Base-by-base conservation (phyloP, 1,140 invertebrate species). In the Lanistes nyassanus region DNA sequence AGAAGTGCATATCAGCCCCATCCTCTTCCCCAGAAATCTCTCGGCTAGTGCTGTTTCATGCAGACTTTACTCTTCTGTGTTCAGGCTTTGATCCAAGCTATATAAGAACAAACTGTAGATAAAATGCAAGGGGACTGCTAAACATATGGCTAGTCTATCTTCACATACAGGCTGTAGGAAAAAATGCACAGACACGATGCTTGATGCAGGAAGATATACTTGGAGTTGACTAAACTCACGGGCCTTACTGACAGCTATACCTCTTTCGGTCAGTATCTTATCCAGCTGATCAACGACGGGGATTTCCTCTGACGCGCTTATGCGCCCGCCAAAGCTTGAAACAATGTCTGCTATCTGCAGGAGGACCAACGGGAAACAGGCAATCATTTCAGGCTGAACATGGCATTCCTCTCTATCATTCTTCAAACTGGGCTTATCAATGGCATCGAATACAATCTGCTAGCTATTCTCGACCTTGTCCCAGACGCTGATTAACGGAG, bases 331-430 rank as follows among this genome's bases (percentile, higher is more conserved):
- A 83, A 82, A 88, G 80, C 85, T 88, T 21, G 83, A 85, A 53
- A 90, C 76, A 76, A 89, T 89, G 77, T 84, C 88, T 81, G 87
- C 87, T 71, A 90, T 90, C 88, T 90, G 80, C 79, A 80, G 73
- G 42, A 5, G 26, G 51, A 36, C 65, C 62, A 36, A 60, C 23
- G 9, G n/a, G 67, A 36, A 80, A 60, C n/a, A 56, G 7, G 62
- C 67, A 37, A 77, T 47, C 34, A 65, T 65, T 36, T 31, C 62
- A 65, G 34, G 42, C 42, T 47, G 1, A 47, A 16, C 65, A 39
- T 36, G 9, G 11, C 26, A 66, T 42, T 23, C 36, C 13, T 19
- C 26, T 36, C 65, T 9, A 66, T 66, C 6, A 36, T 39, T 37
- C 36, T 39, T 36, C 42, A 55, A 55, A 39, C 42, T 66, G 65